phyloP scores from a whole-genome alignment of 2,888 invertebrate species.

The Nemoura dubitans region DNA sequence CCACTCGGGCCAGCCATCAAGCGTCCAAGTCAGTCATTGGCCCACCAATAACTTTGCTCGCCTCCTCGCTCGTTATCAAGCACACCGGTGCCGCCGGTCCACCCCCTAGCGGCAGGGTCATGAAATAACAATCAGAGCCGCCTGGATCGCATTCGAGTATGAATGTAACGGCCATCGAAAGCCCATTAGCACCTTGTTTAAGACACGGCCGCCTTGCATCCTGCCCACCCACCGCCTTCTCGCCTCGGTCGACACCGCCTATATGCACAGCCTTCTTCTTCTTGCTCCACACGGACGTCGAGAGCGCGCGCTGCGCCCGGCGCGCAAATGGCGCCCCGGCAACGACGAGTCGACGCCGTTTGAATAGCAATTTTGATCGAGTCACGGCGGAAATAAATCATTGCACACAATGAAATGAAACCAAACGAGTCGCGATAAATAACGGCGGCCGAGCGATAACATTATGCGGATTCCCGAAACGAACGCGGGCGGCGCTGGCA shows the following conservation, averaged over 20 bases:
- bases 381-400: neutral
- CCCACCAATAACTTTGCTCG: neutral
- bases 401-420: conserved; percentile 12
- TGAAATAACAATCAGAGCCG: neutral
- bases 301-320: neutral
- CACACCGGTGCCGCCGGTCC: neutral
- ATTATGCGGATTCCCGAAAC: neutral
- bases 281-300: no score
- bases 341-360: neutral
- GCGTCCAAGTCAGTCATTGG: neutral
- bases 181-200: conserved; percentile 5
- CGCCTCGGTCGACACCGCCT: neutral
- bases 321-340: neutral
- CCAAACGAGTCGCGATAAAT: neutral
- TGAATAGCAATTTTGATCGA: conserved; percentile 12
- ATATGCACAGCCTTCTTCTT: no score
- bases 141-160: conserved; percentile 4
- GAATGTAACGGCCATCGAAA: neutral
- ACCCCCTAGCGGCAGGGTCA: neutral
- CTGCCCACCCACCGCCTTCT: neutral
- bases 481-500: neutral
- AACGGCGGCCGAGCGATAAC: neutral
- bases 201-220: neutral
- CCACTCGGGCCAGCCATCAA: neutral
- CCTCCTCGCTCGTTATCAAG: neutral